Evolutionary conservation across 2,113 vertebrate species (phyloP).

Genomic region (Potamarius usumacintae): DNA sequence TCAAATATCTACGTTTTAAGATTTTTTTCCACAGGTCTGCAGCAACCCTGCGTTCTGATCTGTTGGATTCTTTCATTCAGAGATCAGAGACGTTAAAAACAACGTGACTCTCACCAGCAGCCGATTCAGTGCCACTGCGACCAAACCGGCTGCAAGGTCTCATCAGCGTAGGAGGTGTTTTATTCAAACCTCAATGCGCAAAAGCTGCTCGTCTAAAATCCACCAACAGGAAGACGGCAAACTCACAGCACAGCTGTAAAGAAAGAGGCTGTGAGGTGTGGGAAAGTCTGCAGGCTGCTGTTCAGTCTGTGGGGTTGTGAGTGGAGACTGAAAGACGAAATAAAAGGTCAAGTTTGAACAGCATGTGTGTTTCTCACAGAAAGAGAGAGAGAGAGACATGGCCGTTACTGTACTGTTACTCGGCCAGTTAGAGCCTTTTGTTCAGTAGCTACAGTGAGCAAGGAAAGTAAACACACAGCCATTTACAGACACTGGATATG

Average conservation of each 20-base stretch:
- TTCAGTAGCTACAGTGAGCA: background rate
- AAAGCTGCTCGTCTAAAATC: background rate
- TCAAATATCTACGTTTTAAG: too few relatives aligned
- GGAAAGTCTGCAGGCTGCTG: background rate
- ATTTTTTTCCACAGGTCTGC: too few relatives aligned
- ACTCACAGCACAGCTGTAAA: background rate
- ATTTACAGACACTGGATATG: constrained; percentile 10
- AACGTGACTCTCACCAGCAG: background rate
- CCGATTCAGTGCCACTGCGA: background rate
- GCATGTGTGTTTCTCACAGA: constrained; percentile 47
- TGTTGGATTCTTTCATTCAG: too few relatives aligned
- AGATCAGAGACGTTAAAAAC: too few relatives aligned
- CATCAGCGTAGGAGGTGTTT: background rate
- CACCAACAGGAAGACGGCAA: background rate
- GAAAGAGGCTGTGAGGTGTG: background rate
- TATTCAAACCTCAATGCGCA: too few relatives aligned
- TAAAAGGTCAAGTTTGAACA: constrained; percentile 47
- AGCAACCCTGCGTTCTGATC: too few relatives aligned
- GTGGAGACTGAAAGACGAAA: background rate
- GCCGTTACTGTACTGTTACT: constrained; percentile 59
- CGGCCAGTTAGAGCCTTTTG: background rate
- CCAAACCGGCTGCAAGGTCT: background rate
- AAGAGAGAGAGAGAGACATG: constrained; percentile 31
- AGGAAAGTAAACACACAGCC: constrained; percentile 18
- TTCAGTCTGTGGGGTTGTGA: background rate